Conservation (phyloP, 2,797 vertebrate species). For the Gobio occitaniae region DNA sequence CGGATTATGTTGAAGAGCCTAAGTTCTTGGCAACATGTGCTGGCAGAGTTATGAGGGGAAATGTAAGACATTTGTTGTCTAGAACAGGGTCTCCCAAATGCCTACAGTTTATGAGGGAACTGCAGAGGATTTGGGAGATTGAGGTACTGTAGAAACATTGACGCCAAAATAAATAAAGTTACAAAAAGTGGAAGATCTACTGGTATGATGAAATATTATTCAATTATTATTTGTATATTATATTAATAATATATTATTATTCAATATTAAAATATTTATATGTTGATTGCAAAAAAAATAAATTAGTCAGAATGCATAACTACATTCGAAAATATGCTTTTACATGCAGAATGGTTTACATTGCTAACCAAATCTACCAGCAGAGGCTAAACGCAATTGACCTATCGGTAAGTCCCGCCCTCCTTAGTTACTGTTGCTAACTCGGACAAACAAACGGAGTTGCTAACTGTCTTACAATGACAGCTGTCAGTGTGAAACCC, state of each 20-base stretch:
- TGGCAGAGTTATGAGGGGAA: constrained; percentile 26
- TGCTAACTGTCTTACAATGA: too few relatives aligned
- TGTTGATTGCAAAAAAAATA: background rate
- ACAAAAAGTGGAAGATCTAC: too few relatives aligned
- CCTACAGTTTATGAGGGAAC: background rate
- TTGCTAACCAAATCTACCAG: too few relatives aligned
- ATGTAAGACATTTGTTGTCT: constrained; percentile 28
- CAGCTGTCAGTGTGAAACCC: too few relatives aligned
- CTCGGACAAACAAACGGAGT: too few relatives aligned
- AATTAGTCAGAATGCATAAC: background rate
- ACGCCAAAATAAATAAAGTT: background rate
- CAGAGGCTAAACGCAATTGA: too few relatives aligned
- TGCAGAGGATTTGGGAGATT: background rate
- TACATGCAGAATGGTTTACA: too few relatives aligned
- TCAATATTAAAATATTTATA: background rate
- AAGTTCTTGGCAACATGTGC: constrained; percentile 14
- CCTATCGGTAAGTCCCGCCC: too few relatives aligned
- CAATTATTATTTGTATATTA: background rate
- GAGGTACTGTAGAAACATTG: background rate
- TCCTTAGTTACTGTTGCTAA: too few relatives aligned
- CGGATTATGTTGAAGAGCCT: constrained; percentile 26
- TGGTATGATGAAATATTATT: background rate
- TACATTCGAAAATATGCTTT: background rate
- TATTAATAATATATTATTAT: background rate
- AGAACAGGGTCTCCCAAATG: background rate